Evolutionary conservation across 2,888 invertebrate species (phyloP).

Genomic region (Ectemnius cavifrons): DNA sequence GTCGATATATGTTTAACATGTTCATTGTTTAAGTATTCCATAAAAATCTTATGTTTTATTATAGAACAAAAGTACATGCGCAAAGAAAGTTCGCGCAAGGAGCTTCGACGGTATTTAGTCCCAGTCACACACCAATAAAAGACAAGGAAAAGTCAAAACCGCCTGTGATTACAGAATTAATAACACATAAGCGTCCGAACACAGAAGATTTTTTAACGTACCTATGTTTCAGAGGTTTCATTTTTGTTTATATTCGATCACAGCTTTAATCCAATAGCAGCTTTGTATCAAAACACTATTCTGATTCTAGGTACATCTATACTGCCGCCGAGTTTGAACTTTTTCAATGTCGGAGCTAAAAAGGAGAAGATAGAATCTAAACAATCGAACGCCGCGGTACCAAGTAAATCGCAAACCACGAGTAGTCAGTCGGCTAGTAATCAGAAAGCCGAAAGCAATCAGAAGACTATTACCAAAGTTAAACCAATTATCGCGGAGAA

Average conservation of each 20-base stretch:
- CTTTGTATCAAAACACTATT: slow-evolving; percentile 7
- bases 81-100: slow-evolving; percentile 94
- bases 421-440: slow-evolving; percentile 35
- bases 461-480: slow-evolving; percentile 69
- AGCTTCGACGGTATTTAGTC: slow-evolving; percentile 81
- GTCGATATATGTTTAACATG: neutral
- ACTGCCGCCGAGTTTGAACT: slow-evolving; percentile 86
- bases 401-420: slow-evolving; percentile 43
- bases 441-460: slow-evolving; percentile 55
- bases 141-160: slow-evolving; percentile 81
- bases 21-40: neutral
- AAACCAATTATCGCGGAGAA: slow-evolving; percentile 68
- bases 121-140: slow-evolving; percentile 81
- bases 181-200: slow-evolving; percentile 85
- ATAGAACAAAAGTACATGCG: slow-evolving; percentile 89
- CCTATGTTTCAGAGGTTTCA: slow-evolving; percentile 87
- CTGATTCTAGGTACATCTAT: slow-evolving; percentile 81
- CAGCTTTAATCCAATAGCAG: slow-evolving; percentile 72
- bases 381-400: slow-evolving; percentile 28
- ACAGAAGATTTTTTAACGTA: slow-evolving; percentile 93
- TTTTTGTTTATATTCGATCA: slow-evolving; percentile 64
- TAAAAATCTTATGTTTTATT: slow-evolving; percentile 46
- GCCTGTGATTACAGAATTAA: slow-evolving; percentile 81
- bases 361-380: slow-evolving; percentile 68
- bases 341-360: slow-evolving; percentile 80